Conservation (phyloP, 2,797 vertebrate species). For the Ispidina picta region DNA sequence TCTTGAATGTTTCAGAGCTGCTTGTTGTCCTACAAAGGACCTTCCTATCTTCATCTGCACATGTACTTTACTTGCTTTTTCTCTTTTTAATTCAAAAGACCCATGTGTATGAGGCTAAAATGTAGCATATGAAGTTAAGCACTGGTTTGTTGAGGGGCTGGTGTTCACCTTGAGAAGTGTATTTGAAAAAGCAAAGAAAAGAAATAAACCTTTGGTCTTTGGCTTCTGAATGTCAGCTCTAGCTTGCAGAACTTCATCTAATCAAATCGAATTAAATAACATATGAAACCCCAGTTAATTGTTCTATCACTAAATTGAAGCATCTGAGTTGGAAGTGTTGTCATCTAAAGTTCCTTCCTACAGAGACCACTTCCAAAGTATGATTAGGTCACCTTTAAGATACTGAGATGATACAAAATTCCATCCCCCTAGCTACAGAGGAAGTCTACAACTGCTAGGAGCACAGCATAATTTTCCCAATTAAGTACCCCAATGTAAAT, state of each 20-base stretch:
- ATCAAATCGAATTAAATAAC: background rate
- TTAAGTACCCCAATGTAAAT: background rate
- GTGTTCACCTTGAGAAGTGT: background rate
- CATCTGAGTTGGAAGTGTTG: background rate
- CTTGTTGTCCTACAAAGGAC: background rate
- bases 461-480: background rate
- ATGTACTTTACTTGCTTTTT: background rate
- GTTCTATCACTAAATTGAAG: background rate
- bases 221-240: background rate
- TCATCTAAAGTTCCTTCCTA: background rate
- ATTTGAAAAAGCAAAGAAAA: background rate
- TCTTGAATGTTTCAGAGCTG: background rate
- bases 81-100: background rate
- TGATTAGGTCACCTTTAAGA: background rate
- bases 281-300: background rate
- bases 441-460: background rate
- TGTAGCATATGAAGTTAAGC: background rate
- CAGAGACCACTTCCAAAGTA: background rate
- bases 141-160: fast-evolving
- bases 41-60: background rate
- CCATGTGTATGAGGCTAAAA: background rate
- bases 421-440: background rate
- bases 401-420: background rate
- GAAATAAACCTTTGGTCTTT: background rate
- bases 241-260: background rate